Evolutionary conservation across 2,888 invertebrate species (phyloP), one percentile per base, ranked within the genome.

Genomic region (Nomada lathburiana): DNA sequence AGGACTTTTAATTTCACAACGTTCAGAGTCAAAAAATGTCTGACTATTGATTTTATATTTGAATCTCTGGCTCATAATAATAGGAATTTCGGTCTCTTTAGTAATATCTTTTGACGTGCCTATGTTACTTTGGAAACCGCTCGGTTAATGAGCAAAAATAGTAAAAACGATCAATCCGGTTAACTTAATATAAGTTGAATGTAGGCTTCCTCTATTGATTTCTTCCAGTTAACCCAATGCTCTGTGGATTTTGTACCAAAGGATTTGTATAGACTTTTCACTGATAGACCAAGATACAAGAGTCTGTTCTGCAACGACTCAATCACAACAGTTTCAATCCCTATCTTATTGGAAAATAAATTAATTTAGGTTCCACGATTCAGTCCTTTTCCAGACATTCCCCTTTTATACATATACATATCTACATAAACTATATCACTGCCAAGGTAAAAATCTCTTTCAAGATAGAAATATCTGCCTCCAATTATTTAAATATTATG

Each of bases 201-300:
- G 29, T 36, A 18, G 7, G 20, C 36, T 20, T 55, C 42, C 57
- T 50, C 64, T 76, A 71, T 76, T 20, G 76, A 71, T 64, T 71
- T 64, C 63, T 23, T 71, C 57, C 71, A n/a, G 71, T 64, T 64
- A 57, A 71, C 57, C 63, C 71, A 64, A 71, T 71, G 76, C 71
- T 64, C 42, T 50, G 47, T 52, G n/a, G 42, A 57, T 53, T 64
- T 71, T 71, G 50, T 71, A 64, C 59, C 64, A 64, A 64, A 52
- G 76, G 71, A 76, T 76, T 76, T 71, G 71, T 63, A 52, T 59
- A 76, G 71, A 69, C 63, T 70, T 70, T 62, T 55, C 36, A 47
- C 69, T 23, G 76, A 70, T 76, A 69, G 36, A 63, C 7, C 23
- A 71, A 26, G 57, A 50, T 71, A 42, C 50, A 57, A 65, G 57